phyloP scores from a whole-genome alignment of 2,888 invertebrate species.

The Frankliniella intonsa region DNA sequence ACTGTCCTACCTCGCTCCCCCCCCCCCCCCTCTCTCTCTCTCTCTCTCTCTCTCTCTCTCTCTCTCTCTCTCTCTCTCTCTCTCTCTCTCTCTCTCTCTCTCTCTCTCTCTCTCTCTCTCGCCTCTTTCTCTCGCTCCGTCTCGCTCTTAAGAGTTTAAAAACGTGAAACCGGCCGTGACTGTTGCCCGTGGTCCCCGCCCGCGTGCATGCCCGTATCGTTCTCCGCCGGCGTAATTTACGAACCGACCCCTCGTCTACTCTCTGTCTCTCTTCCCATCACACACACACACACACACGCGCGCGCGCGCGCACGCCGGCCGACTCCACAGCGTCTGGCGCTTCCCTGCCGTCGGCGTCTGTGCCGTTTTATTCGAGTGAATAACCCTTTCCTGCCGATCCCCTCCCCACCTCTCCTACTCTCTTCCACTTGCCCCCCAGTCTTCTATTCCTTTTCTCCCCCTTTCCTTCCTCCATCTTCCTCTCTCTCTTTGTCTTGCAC shows the following conservation, averaged over 20 bases:
- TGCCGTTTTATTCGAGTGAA: slow-evolving; percentile 3
- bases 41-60: neutral
- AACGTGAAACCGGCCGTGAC: too few relatives aligned
- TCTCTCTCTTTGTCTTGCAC: neutral
- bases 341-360: neutral
- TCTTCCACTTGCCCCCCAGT: neutral
- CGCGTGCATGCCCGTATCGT: neutral
- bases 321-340: neutral
- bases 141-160: neutral
- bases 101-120: neutral
- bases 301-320: neutral
- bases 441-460: neutral
- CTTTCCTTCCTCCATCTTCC: neutral
- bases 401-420: neutral
- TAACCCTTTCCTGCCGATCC: neutral
- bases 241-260: neutral
- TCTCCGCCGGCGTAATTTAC: too few relatives aligned
- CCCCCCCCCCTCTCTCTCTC: neutral
- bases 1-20: neutral
- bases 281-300: neutral
- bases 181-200: neutral
- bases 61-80: neutral
- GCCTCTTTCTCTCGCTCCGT: neutral
- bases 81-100: neutral
- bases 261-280: neutral